A percentile compares a stretch with the other conserved stretches of the same genome.
These are phyloP conservation scores for Danionella cerebrum DNA, from an alignment of 2,113 vertebrate genomes.

Conservation along the genomic window DNA sequence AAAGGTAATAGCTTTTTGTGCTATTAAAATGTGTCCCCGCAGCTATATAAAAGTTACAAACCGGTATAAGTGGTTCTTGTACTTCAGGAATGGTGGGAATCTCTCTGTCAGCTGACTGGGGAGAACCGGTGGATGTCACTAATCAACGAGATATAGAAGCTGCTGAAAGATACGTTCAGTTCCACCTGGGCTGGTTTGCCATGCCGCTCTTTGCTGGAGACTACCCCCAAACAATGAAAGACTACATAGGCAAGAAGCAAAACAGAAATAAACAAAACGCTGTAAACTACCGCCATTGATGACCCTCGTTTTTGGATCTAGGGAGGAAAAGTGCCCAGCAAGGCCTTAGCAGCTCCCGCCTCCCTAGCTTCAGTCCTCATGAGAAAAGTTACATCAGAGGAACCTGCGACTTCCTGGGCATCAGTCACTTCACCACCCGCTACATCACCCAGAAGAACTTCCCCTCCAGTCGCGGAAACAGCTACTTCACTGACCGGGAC, in stretches of 20 bases:
- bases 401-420: slow-evolving; percentile 81
- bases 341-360: slow-evolving; percentile 71
- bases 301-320: slow-evolving; percentile 34
- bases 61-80: neutral
- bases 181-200: slow-evolving; percentile 88
- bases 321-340: slow-evolving; percentile 81
- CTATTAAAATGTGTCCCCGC: too few species aligned
- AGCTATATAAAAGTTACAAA: neutral
- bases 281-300: too few species aligned
- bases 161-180: slow-evolving; percentile 82
- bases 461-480: slow-evolving; percentile 62
- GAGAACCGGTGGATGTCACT: slow-evolving; percentile 76
- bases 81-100: slow-evolving; percentile 78
- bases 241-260: slow-evolving; percentile 69
- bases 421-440: slow-evolving; percentile 81
- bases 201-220: slow-evolving; percentile 81
- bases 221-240: slow-evolving; percentile 88
- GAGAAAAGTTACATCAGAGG: slow-evolving; percentile 82
- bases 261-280: neutral
- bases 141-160: slow-evolving; percentile 73
- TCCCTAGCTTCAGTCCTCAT: slow-evolving; percentile 76
- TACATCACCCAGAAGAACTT: slow-evolving; percentile 74
- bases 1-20: slow-evolving; percentile 67
- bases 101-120: slow-evolving; percentile 80
- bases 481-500: slow-evolving; percentile 74